Percentiles rank a stretch among this genome's conserved stretches.
These are phyloP conservation scores for Ophthalmolycus amberensis DNA, from an alignment of 2,113 vertebrate species.

Conservation along the genomic window DNA sequence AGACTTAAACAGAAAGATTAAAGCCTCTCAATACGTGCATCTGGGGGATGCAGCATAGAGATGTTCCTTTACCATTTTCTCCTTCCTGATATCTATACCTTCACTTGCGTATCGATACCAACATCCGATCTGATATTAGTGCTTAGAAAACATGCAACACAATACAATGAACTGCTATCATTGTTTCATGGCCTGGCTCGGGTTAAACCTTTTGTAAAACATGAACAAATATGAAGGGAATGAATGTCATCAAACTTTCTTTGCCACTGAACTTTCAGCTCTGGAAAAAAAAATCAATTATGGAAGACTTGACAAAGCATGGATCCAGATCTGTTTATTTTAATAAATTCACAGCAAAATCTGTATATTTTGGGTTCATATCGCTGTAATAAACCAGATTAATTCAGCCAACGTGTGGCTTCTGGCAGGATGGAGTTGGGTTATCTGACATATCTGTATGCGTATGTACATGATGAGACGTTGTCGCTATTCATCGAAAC, in stretches of 20 bases:
- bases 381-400: no score
- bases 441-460: background rate
- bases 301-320: no score
- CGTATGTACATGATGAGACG: background rate
- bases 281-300: no score
- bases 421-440: background rate
- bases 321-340: background rate
- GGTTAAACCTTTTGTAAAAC: background rate
- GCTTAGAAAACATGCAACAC: background rate
- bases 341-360: background rate
- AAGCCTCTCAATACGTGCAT: background rate
- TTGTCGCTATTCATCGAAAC: background rate
- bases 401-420: background rate
- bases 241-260: no score
- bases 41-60: background rate
- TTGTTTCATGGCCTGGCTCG: background rate
- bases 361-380: background rate
- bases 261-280: no score
- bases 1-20: background rate
- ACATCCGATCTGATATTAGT: background rate
- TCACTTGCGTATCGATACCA: background rate
- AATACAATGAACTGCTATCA: background rate
- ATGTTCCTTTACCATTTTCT: background rate
- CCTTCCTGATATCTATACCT: background rate
- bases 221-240: no score